Percentiles rank a stretch among this genome's conserved stretches.
Evolutionary conservation across 1,140 invertebrate species (phyloP).

Genomic region (Calliphora vicina): DNA sequence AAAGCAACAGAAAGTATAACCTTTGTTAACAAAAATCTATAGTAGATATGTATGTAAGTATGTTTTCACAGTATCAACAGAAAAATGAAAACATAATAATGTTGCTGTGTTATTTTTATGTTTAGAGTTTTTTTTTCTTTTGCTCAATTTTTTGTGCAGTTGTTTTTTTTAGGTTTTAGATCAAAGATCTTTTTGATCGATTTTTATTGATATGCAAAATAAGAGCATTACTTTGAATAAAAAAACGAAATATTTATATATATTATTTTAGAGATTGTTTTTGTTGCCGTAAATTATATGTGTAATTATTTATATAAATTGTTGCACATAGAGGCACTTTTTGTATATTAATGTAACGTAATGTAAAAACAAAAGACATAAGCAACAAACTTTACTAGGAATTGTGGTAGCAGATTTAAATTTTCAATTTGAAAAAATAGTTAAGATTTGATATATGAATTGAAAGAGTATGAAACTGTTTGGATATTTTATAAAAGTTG

Average conservation of each 20-base stretch:
- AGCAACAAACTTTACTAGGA: conserved; percentile 8
- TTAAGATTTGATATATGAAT: too few species aligned
- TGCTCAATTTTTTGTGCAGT: too few species aligned
- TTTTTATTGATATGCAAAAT: conserved; percentile 36
- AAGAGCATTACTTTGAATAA: not conserved
- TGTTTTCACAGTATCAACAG: not conserved
- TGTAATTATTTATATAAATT: not conserved
- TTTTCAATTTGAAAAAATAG: too few species aligned
- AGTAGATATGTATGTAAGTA: not conserved
- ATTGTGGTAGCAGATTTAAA: too few species aligned
- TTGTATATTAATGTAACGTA: not conserved
- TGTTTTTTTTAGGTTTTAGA: not conserved
- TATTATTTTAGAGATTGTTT: not conserved
- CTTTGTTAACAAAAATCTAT: not conserved
- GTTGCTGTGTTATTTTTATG: not conserved
- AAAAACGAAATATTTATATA: not conserved
- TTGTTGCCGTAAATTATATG: not conserved
- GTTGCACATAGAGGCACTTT: not conserved
- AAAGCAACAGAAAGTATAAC: not conserved
- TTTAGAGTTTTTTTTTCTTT: not conserved
- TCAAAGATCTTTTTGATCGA: conserved; percentile 32
- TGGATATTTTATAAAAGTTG: too few species aligned
- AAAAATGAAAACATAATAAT: not conserved
- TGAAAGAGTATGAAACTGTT: too few species aligned
- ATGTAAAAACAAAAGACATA: not conserved